Percentiles rank a stretch among this genome's conserved stretches.
phyloP scores from a whole-genome alignment of 1,140 invertebrate species.

The Carcinoscorpius rotundicauda region DNA sequence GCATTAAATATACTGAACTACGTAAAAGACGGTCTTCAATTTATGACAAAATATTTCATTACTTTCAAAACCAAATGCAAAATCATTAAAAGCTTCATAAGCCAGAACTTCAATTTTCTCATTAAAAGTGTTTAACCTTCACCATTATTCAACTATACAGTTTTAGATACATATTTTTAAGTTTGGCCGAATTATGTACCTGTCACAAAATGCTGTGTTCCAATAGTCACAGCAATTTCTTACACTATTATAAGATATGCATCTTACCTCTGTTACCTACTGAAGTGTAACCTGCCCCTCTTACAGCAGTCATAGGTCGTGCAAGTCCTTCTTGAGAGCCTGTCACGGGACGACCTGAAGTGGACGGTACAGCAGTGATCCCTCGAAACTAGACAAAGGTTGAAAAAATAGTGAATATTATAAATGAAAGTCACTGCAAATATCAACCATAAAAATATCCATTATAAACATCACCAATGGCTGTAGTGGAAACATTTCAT shows the following conservation, averaged over 20 bases:
- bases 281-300: constrained; percentile 85
- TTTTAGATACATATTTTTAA: too few species aligned
- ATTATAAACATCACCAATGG: too few species aligned
- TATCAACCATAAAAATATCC: too few species aligned
- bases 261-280: constrained; percentile 35
- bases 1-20: too few species aligned
- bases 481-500: neutral
- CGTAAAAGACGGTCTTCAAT: too few species aligned
- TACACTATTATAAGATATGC: neutral
- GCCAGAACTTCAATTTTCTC: too few species aligned
- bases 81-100: too few species aligned
- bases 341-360: constrained; percentile 2
- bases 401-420: neutral
- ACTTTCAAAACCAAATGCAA: too few species aligned
- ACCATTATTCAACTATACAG: too few species aligned
- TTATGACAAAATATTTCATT: too few species aligned
- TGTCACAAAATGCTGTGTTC: neutral
- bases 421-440: neutral
- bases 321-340: constrained; percentile 27
- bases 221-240: neutral
- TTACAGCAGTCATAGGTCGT: constrained; percentile 88
- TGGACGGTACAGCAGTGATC: constrained; percentile 9
- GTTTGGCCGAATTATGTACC: too few species aligned
- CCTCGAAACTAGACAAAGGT: constrained; percentile 7
- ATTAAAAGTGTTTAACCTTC: too few species aligned